phyloP scores from a whole-genome alignment of 2,888 invertebrate species.

The Hirudinaria manillensis region DNA sequence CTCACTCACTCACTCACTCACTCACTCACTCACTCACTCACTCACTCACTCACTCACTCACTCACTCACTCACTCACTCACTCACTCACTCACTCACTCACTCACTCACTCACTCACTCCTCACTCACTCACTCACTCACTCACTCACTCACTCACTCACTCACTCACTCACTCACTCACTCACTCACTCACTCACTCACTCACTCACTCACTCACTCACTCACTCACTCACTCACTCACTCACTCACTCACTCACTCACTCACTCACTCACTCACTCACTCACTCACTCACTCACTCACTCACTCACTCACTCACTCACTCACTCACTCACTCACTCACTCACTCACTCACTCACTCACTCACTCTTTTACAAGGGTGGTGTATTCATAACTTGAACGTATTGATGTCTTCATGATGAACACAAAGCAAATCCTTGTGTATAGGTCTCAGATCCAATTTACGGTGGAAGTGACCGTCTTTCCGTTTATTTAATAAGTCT shows the following conservation, averaged over 20 bases:
- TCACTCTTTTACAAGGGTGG: not conserved
- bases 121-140: not conserved
- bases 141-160: constrained; percentile 24
- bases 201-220: constrained; percentile 19
- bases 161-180: constrained; percentile 28
- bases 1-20: constrained; percentile 22
- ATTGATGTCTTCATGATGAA: not conserved
- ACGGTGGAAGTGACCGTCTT: no score
- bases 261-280: constrained; percentile 27
- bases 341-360: constrained; percentile 27
- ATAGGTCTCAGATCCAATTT: no score
- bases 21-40: constrained; percentile 36
- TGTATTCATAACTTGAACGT: not conserved
- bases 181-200: constrained; percentile 19
- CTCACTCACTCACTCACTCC: constrained; percentile 12
- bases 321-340: constrained; percentile 31
- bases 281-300: constrained; percentile 27
- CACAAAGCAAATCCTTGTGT: no score
- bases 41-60: constrained; percentile 27
- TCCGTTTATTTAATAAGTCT: no score
- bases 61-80: constrained; percentile 20
- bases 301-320: constrained; percentile 33
- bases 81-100: constrained; percentile 16
- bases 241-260: constrained; percentile 31
- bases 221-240: constrained; percentile 29